Evolutionary conservation across 2,888 invertebrate species (phyloP).

Genomic region (Agriopis leucophaearia): DNA sequence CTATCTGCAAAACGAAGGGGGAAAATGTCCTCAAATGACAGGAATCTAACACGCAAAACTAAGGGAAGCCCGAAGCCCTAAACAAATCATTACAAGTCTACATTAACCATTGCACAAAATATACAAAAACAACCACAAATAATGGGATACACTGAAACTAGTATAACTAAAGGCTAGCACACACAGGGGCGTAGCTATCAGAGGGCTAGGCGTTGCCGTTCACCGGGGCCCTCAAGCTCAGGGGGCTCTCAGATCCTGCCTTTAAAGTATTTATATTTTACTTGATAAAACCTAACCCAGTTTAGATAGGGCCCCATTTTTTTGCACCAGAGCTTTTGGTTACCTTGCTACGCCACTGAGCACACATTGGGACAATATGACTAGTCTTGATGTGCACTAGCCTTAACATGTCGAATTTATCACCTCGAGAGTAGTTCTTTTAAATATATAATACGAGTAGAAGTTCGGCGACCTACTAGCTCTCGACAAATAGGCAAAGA

Average conservation of each 20-base stretch:
- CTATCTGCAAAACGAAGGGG: conserved; percentile 54
- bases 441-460: too few species aligned
- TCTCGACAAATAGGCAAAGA: too few species aligned
- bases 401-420: conserved; percentile 11
- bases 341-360: too few species aligned
- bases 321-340: too few species aligned
- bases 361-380: neutral
- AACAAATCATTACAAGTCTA: conserved; percentile 38
- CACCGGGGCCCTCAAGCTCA: too few species aligned
- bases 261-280: too few species aligned
- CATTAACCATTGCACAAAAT: conserved; percentile 67
- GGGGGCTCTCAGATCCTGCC: too few species aligned
- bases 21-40: conserved; percentile 63
- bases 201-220: too few species aligned
- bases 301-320: too few species aligned
- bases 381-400: neutral
- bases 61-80: conserved; percentile 51
- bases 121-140: conserved; percentile 62
- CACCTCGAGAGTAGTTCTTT: conserved; percentile 11
- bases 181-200: too few species aligned
- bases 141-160: conserved; percentile 50
- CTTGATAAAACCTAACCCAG: too few species aligned
- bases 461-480: too few species aligned
- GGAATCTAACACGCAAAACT: conserved; percentile 47
- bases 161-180: conserved; percentile 27